Evolutionary conservation across 2,888 invertebrate genomes (phyloP).

Genomic region (Camptogramma bilineatum): DNA sequence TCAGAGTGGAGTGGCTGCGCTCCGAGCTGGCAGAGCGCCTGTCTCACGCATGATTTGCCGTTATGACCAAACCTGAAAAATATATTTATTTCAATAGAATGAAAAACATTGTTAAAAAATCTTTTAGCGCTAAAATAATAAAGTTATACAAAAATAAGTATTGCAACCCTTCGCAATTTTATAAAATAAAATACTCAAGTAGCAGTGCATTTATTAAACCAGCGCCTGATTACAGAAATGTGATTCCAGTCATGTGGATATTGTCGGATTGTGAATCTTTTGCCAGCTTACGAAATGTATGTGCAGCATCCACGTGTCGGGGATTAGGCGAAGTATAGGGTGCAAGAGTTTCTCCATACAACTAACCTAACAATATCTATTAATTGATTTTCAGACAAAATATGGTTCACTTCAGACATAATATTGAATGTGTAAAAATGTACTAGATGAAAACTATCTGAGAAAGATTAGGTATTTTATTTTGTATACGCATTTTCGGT

Average conservation of each 20-base stretch:
- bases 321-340: background rate
- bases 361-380: too few relatives aligned
- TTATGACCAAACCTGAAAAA: conserved; percentile 85
- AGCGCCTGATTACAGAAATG: conserved; percentile 24
- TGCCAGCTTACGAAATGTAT: background rate
- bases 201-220: conserved; percentile 21
- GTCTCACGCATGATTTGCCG: conserved; percentile 88
- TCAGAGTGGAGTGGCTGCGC: conserved; percentile 85
- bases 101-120: background rate
- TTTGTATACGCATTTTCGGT: too few relatives aligned
- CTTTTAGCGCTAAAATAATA: too few relatives aligned
- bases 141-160: background rate
- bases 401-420: background rate
- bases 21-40: conserved; percentile 88
- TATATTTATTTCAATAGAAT: background rate
- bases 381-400: too few relatives aligned
- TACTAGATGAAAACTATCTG: too few relatives aligned
- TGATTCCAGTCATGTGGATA: conserved; percentile 35
- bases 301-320: background rate
- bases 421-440: too few relatives aligned
- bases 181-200: conserved; percentile 13
- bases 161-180: background rate
- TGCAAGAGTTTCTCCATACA: background rate
- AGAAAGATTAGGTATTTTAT: too few relatives aligned
- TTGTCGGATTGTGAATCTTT: conserved; percentile 18